A percentile compares a stretch with the other conserved stretches of the same genome.
These are phyloP conservation scores for Phasianus colchicus DNA, from an alignment of 2,113 vertebrate genomes.

Conservation along the genomic window DNA sequence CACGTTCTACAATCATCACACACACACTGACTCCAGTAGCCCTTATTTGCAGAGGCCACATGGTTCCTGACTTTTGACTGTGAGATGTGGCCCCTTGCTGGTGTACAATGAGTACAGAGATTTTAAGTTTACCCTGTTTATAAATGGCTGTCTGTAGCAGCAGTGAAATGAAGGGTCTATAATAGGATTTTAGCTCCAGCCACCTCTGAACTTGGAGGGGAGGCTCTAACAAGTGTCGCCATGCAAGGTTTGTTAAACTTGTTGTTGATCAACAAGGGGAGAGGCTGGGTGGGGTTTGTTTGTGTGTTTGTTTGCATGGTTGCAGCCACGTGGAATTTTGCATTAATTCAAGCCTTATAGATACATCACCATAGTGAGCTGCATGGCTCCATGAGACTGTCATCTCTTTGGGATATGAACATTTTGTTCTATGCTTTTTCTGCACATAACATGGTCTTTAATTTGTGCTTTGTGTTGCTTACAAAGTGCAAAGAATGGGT, in stretches of 20 bases:
- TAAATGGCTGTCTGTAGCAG: background rate
- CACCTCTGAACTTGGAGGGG: background rate
- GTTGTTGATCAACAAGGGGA: background rate
- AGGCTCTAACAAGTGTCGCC: background rate
- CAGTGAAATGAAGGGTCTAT: background rate
- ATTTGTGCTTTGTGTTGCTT: background rate
- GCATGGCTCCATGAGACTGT: background rate
- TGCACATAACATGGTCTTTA: background rate
- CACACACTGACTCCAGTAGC: background rate
- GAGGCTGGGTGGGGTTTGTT: background rate
- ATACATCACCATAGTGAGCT: background rate
- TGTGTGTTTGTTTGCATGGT: background rate
- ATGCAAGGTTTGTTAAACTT: background rate
- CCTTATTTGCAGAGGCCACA: background rate
- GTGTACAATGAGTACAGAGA: background rate
- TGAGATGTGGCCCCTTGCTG: background rate
- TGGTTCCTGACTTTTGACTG: background rate
- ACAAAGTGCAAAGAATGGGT: background rate
- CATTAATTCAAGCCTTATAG: background rate
- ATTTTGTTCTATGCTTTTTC: background rate
- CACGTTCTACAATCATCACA: rapidly evolving
- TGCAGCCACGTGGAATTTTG: background rate
- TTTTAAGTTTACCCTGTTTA: background rate
- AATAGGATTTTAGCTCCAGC: background rate
- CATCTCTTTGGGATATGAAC: background rate